These are phyloP conservation scores for Ciconia maguari DNA, from an alignment of 2,113 vertebrate genomes.

Conservation along the genomic window DNA sequence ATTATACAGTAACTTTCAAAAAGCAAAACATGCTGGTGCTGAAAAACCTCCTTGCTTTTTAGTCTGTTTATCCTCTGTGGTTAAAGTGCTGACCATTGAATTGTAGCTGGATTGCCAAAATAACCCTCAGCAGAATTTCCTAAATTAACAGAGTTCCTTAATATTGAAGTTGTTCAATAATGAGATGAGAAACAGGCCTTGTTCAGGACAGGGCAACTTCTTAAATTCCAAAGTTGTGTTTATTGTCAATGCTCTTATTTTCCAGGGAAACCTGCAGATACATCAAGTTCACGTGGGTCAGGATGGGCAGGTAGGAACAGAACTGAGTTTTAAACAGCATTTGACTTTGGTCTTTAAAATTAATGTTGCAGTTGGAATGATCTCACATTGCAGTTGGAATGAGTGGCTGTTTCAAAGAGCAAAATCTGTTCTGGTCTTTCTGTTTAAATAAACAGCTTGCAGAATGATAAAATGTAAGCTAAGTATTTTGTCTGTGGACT, in stretches of 20 bases:
- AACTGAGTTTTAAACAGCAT: background rate
- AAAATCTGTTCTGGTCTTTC: background rate
- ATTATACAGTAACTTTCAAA: background rate
- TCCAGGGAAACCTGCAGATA: slow-evolving; percentile 96
- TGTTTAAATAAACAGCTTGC: background rate
- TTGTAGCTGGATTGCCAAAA: background rate
- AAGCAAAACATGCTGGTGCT: background rate
- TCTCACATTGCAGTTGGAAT: background rate
- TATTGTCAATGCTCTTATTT: slow-evolving; percentile 15
- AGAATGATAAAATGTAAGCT: background rate
- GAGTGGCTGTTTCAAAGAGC: background rate
- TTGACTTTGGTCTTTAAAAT: background rate
- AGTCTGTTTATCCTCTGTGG: background rate
- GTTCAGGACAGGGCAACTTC: background rate
- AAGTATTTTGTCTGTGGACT: background rate
- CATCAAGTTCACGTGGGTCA: slow-evolving; percentile 96
- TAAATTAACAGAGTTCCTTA: background rate
- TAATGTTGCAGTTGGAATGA: background rate
- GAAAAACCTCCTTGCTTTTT: background rate
- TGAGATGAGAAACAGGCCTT: background rate
- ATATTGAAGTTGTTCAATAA: background rate
- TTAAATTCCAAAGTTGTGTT: background rate
- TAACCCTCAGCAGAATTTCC: background rate
- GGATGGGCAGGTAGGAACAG: slow-evolving; percentile 91
- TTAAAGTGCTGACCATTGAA: background rate